Evolutionary conservation across 2,797 vertebrate genomes (phyloP), one percentile per base, ranked within the genome.

Genomic region (Heteromormyrus szaboi): DNA sequence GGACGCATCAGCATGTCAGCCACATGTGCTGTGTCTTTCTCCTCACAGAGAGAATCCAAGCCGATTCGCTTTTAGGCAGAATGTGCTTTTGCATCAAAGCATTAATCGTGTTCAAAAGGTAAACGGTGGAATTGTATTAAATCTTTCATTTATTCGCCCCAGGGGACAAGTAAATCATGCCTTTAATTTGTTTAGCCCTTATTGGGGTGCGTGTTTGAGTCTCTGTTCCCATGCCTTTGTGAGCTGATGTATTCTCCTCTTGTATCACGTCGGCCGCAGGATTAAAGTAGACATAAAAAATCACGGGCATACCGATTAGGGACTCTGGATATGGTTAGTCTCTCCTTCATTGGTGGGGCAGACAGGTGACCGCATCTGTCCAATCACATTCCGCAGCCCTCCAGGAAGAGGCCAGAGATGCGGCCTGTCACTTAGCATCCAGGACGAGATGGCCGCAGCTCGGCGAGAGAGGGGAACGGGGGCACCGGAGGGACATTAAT

Each of bases 71-170:
- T 89, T 85, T 88, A 89, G 90, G 89, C 89, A 90, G 89, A 88
- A 89, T 86, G 33, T 65, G 56, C 0, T 0, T 87, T 48, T 29
- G 92, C 90, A 90, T 93, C 83, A 90, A 50, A 89, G 62, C 90
- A 91, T 92, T 90, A 92, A 88, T 91, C 89, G 92, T 91, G 93
- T 91, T 62, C 88, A 90, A 91, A 91, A 92, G 91, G 91, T 91
- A 89, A 89, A 89, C 92, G 88, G 90, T 72, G 81, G 88, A 62
- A 89, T 90, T 89, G 76, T 72, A 88, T 65, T 83, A 87, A 86
- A 89, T 91, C 87, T 93, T 91, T 51, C 76, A 72, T 89, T 87
- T 79, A 56, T 88, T 81, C 51, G 5, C 29, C 44, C 88, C 88
- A 87, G 83, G 89, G 84, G 89, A 88, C 87, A 88, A 33, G 72